Percentiles rank a stretch among this genome's conserved stretches.
Evolutionary conservation across 2,797 vertebrate genomes (phyloP).

Genomic region (Phyllotis vaccarum): DNA sequence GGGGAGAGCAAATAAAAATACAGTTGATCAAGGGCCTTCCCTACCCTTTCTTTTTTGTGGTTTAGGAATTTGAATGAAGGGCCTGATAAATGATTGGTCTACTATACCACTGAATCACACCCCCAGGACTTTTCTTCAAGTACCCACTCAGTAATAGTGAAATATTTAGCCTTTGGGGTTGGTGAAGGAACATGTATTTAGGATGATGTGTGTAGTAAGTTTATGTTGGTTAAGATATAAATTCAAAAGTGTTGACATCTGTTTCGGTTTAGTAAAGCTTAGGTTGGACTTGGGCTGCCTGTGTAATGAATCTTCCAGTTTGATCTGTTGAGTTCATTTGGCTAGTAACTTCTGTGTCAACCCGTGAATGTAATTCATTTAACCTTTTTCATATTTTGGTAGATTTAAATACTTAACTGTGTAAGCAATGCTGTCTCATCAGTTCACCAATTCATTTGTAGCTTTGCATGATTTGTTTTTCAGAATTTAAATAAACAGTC

Average conservation of each 20-base stretch:
- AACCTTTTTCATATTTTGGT: slow-evolving; percentile 52
- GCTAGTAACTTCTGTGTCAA: slow-evolving; percentile 18
- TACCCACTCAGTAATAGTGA: slow-evolving; percentile 26
- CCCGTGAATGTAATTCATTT: background rate
- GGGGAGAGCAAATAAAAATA: background rate
- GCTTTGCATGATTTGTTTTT: slow-evolving; percentile 76
- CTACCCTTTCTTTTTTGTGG: background rate
- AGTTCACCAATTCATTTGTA: slow-evolving; percentile 42
- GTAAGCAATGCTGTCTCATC: slow-evolving; percentile 28
- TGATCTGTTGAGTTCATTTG: slow-evolving; percentile 26
- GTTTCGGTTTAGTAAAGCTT: slow-evolving; percentile 48
- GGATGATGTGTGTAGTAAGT: background rate
- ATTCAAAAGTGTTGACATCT: background rate
- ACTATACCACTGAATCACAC: background rate
- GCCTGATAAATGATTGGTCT: background rate
- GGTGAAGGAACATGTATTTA: background rate
- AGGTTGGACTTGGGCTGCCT: background rate
- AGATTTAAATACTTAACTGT: slow-evolving; percentile 5
- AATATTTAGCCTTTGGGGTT: slow-evolving; percentile 30
- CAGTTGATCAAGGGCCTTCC: background rate
- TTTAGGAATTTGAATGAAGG: background rate
- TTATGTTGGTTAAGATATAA: background rate
- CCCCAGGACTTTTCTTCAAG: background rate
- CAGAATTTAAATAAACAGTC: slow-evolving; percentile 99
- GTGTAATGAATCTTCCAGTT: slow-evolving; percentile 13